Percentiles rank a stretch among this genome's conserved stretches.
Conservation (phyloP, 2,888 invertebrate genomes). For the Macrosiphum euphorbiae region DNA sequence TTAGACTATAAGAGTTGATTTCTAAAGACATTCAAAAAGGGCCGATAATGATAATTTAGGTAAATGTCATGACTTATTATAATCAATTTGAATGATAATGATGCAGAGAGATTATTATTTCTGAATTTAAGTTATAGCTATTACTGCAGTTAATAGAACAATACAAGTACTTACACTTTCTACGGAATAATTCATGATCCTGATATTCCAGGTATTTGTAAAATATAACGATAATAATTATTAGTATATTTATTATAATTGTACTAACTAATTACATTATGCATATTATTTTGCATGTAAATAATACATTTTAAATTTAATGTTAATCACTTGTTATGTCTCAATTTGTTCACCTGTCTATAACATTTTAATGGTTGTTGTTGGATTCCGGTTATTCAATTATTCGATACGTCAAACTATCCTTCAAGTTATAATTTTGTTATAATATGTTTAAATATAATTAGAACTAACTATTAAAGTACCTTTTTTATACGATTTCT, state of each 20-base stretch:
- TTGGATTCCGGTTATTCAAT: not conserved
- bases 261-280: not conserved
- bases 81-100: not conserved
- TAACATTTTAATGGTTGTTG: not conserved
- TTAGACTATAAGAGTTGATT: not conserved
- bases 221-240: not conserved
- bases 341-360: not conserved
- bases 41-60: not conserved
- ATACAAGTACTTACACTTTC: conserved; percentile 23
- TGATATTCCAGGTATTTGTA: not conserved
- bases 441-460: not conserved
- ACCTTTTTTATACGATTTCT: not conserved
- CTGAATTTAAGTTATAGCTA: not conserved
- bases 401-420: not conserved
- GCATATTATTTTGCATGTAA: not conserved
- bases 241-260: not conserved
- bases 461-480: not conserved
- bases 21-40: conserved; percentile 5
- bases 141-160: not conserved
- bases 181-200: not conserved
- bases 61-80: not conserved
- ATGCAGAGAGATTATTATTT: not conserved
- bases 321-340: conserved; percentile 7
- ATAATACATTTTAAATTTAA: not conserved
- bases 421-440: not conserved